phyloP scores from a whole-genome alignment of 2,888 invertebrate species.

The Bunonema sp. region DNA sequence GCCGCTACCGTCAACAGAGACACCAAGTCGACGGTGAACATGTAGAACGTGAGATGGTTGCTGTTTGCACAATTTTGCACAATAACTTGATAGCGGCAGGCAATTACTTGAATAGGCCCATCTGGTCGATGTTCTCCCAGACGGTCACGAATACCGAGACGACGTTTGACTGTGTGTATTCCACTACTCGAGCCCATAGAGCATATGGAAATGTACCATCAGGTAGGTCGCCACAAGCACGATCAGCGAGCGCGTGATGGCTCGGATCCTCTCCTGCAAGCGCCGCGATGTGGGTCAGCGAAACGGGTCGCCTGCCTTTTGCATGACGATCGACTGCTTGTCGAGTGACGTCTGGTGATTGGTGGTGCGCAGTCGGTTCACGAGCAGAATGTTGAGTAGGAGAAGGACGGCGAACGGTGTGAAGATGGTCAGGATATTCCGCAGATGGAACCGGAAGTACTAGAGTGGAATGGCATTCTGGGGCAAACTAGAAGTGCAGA shows the following conservation, averaged over 20 bases:
- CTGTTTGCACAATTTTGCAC: not conserved
- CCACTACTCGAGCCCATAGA: too few species aligned
- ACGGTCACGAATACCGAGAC: constrained; percentile 31
- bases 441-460: constrained; percentile 5
- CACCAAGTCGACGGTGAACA: constrained; percentile 29
- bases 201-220: too few species aligned
- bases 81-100: not conserved
- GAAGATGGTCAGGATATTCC: constrained; percentile 10
- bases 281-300: too few species aligned
- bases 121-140: constrained; percentile 34
- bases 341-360: too few species aligned
- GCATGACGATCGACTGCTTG: too few species aligned
- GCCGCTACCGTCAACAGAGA: constrained; percentile 34
- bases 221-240: constrained; percentile 36
- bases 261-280: constrained; percentile 21
- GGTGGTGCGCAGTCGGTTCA: too few species aligned
- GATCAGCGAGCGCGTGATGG: constrained; percentile 37
- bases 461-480: too few species aligned
- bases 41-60: constrained; percentile 19
- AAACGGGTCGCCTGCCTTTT: too few species aligned
- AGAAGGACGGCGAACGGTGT: constrained; percentile 11
- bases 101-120: constrained; percentile 6
- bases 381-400: constrained; percentile 10
- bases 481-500: constrained; percentile 14
- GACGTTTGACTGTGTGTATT: too few species aligned